These are phyloP conservation scores for Danio albolineatus DNA, from an alignment of 2,797 vertebrate genomes.

Conservation along the genomic window DNA sequence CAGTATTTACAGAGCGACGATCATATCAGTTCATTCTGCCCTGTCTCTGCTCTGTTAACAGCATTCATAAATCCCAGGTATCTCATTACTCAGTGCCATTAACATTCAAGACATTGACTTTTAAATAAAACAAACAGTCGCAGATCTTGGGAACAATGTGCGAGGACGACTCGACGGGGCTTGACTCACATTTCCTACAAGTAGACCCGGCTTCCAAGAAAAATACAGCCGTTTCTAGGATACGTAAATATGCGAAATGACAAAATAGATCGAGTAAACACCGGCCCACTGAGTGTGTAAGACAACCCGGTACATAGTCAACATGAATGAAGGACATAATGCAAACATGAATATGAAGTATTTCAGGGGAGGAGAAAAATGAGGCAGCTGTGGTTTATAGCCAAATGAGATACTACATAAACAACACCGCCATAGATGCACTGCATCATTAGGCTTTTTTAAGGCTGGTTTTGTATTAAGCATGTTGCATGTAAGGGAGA, in stretches of 20 bases:
- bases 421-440: slow-evolving; percentile 57
- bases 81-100: slow-evolving; percentile 39
- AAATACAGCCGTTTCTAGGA: slow-evolving; percentile 88
- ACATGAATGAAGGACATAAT: slow-evolving; percentile 89
- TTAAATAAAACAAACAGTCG: slow-evolving; percentile 39
- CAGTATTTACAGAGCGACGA: slow-evolving; percentile 37
- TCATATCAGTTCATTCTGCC: slow-evolving; percentile 33
- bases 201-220: slow-evolving; percentile 87
- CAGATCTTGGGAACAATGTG: slow-evolving; percentile 36
- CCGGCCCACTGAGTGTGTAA: slow-evolving; percentile 56
- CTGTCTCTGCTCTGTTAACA: slow-evolving; percentile 38
- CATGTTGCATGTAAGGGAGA: slow-evolving; percentile 88
- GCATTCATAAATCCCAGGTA: slow-evolving; percentile 49
- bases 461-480: slow-evolving; percentile 68
- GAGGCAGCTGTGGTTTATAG: slow-evolving; percentile 60
- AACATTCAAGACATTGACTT: slow-evolving; percentile 45
- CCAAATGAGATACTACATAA: slow-evolving; percentile 72
- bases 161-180: slow-evolving; percentile 65
- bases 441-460: slow-evolving; percentile 55
- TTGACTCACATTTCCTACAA: slow-evolving; percentile 82
- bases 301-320: slow-evolving; percentile 66
- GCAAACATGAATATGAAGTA: slow-evolving; percentile 91
- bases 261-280: slow-evolving; percentile 80
- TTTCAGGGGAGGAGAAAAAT: slow-evolving; percentile 38
- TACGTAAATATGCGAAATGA: slow-evolving; percentile 89